These are phyloP conservation scores for Pipistrellus pipistrellus DNA, from an alignment of 2,797 vertebrate species.

Conservation along the genomic window DNA sequence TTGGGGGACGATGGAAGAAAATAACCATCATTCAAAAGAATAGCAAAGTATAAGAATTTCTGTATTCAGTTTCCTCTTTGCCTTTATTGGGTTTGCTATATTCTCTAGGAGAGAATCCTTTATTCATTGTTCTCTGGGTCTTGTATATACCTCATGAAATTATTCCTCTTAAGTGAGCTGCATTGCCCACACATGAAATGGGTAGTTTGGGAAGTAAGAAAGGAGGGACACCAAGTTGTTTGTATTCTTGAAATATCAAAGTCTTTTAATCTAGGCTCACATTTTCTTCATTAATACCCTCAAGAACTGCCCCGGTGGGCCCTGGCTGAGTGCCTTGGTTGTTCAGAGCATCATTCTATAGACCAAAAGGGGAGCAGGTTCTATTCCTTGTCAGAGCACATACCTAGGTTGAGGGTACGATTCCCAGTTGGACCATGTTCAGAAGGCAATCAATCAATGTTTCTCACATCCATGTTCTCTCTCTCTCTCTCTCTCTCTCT, in stretches of 20 bases:
- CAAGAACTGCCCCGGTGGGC: background rate
- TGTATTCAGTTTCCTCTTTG: background rate
- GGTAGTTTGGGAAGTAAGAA: background rate
- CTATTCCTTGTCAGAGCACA: background rate
- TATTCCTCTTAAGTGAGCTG: rapidly evolving
- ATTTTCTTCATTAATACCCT: background rate
- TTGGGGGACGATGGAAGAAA: background rate
- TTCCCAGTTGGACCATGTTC: background rate
- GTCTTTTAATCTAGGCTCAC: background rate
- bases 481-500: background rate
- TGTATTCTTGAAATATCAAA: background rate
- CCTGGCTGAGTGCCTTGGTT: background rate
- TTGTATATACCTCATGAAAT: background rate
- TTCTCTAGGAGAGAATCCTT: background rate
- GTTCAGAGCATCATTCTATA: background rate
- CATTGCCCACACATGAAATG: background rate
- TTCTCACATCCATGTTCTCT: background rate
- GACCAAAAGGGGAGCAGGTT: background rate
- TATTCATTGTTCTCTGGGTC: background rate
- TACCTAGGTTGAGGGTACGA: background rate
- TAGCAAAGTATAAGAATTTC: background rate
- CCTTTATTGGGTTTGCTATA: background rate
- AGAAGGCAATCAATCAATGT: background rate
- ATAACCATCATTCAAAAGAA: background rate
- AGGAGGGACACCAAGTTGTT: background rate